Base-by-base conservation (phyloP, 1,140 invertebrate species). In the Drosophila obscura region DNA sequence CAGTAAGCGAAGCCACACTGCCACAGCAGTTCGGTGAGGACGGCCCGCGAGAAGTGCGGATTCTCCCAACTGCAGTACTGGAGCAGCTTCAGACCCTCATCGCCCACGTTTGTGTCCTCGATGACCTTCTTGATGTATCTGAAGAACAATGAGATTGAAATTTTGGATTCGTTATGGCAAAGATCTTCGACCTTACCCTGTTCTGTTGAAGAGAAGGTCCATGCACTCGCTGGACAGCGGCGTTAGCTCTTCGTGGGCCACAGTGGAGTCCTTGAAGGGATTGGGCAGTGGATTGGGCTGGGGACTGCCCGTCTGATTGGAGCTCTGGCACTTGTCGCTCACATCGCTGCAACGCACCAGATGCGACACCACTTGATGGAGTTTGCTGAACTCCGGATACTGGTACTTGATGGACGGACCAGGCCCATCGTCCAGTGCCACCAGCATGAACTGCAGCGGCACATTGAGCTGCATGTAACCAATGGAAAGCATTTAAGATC, bases 51-150 rank as follows among this genome's bases (percentile, higher is more conserved):
- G 91, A 99, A 97, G 66, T 96, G 95, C 15, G 97, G 96, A 94
- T 99, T 98, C 92, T 99, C 98, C 98, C 98, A 99, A 80, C 96
- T 97, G 90, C 97, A 96, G 92, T 97, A 99, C 93, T 98, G 96
- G 3, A 97, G 91, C 49, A 99, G 92, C 92, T 97, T 96, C 1
- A 97, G 93, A 0, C 96, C 97, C 59, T 99, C 98, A 77, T 99
- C 98, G 26, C 96, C 96, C 26, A 95, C 95, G 92, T 97, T 98
- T 26, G 96, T 96, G 85, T 99, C 98, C 92, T 99, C 98, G 15
- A 99, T 97, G 5, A 99, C 93, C 92, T 99, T 99, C 92, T 99
- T 99, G 58, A 99, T 96, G 90, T 98, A 99, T 75, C 95, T 96
- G 65, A 93, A 24, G 13, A 13, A 7, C 9, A 45, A 13, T 11